Conservation (phyloP, 1,140 invertebrate genomes). For the Planococcus citri region DNA sequence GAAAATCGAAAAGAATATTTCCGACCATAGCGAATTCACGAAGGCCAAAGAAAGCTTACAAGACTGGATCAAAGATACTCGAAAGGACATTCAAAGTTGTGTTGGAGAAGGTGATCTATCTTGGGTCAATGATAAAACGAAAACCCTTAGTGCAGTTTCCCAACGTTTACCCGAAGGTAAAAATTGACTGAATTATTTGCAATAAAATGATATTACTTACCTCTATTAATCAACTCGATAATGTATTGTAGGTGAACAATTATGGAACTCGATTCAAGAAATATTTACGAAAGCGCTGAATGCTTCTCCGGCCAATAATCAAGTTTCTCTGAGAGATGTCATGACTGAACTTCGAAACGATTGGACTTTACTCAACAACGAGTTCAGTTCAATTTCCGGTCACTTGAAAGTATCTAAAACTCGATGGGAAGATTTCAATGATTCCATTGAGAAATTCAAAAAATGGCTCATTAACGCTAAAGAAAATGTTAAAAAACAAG, state of each 20-base stretch:
- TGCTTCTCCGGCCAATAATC: conserved; percentile 62
- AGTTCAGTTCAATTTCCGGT: conserved; percentile 60
- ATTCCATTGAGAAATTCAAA: conserved; percentile 51
- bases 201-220: background rate
- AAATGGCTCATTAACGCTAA: conserved; percentile 49
- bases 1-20: conserved; percentile 73
- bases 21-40: conserved; percentile 77
- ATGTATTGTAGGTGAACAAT: conserved; percentile 58
- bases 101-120: conserved; percentile 63
- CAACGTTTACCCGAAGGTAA: conserved; percentile 31
- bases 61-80: conserved; percentile 62
- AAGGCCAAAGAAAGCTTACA: conserved; percentile 70
- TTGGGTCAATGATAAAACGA: conserved; percentile 68
- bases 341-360: conserved; percentile 59
- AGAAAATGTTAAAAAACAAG: conserved; percentile 46
- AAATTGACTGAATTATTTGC: background rate
- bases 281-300: conserved; percentile 73
- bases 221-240: too few relatives aligned
- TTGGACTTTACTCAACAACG: conserved; percentile 71
- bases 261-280: conserved; percentile 63
- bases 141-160: conserved; percentile 41
- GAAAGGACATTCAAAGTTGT: conserved; percentile 66
- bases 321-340: conserved; percentile 52
- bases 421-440: conserved; percentile 69
- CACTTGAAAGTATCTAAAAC: conserved; percentile 60